Conservation (phyloP, 1,140 invertebrate genomes). For the Mycetomoellerius zeteki region DNA sequence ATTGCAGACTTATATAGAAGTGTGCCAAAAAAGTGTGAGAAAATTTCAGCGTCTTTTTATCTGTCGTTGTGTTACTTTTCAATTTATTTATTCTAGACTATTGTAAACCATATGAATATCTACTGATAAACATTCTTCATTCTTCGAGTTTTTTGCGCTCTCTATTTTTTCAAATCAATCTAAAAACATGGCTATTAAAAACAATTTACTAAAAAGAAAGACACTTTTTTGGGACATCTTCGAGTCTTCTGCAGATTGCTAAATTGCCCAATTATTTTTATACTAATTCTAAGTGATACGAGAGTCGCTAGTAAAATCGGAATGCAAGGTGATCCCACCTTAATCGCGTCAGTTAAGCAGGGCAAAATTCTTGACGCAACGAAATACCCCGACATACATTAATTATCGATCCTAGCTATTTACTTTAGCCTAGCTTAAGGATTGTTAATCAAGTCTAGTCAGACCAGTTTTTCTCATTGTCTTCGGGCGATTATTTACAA, state of each 20-base stretch:
- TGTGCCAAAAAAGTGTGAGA: constrained; percentile 48
- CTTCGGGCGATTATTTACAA: constrained; percentile 6
- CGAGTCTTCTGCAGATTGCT: constrained; percentile 74
- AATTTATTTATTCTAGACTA: background rate
- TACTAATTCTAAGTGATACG: constrained; percentile 80
- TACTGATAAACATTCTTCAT: background rate
- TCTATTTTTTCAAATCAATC: background rate
- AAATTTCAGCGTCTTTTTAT: constrained; percentile 10
- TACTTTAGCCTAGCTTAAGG: constrained; percentile 65
- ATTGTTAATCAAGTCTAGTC: constrained; percentile 73
- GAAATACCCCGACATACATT: constrained; percentile 72
- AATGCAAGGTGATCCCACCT: constrained; percentile 7
- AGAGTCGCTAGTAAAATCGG: constrained; percentile 41
- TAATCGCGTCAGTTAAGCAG: constrained; percentile 28
- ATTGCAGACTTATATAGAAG: constrained; percentile 72
- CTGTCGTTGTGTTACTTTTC: constrained; percentile 4
- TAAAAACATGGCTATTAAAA: background rate
- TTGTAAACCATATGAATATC: background rate
- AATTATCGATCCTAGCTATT: constrained; percentile 67
- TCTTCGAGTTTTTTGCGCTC: background rate
- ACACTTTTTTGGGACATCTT: constrained; percentile 69
- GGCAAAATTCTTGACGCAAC: constrained; percentile 76
- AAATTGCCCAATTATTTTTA: constrained; percentile 85
- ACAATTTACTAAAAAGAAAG: background rate
- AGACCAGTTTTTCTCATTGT: constrained; percentile 38